Evolutionary conservation across 2,888 invertebrate species (phyloP).

Genomic region (Hirtodrosophila trivittata): DNA sequence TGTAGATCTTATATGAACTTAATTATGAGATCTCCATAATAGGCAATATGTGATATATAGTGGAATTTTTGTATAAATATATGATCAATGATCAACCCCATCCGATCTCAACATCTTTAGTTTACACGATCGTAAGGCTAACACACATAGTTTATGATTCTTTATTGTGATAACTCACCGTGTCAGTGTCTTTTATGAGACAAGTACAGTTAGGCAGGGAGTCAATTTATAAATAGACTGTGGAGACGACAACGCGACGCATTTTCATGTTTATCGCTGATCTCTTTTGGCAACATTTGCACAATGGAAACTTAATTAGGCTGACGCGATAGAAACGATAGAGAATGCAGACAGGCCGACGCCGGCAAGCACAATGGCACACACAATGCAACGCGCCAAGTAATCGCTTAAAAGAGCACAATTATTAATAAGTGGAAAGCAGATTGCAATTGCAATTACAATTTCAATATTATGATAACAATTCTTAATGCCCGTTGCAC

Average conservation of each 20-base stretch:
- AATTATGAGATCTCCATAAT: no score
- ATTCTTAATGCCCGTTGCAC: conserved; percentile 27
- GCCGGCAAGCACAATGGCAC: conserved; percentile 45
- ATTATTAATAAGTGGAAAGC: conserved; percentile 34
- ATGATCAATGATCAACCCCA: no score
- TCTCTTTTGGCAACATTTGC: conserved; percentile 49
- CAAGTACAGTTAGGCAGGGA: conserved; percentile 15
- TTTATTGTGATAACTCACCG: conserved; percentile 47
- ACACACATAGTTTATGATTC: not conserved
- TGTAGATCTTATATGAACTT: no score
- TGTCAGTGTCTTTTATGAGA: conserved; percentile 18
- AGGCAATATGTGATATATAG: no score
- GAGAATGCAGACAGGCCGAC: conserved; percentile 46
- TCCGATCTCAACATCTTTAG: no score
- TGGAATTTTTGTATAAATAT: no score
- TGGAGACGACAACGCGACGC: conserved; percentile 44
- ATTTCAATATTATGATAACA: conserved; percentile 57
- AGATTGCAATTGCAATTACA: conserved; percentile 30
- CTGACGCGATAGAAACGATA: conserved; percentile 33
- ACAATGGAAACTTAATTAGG: conserved; percentile 59
- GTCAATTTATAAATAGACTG: conserved; percentile 63
- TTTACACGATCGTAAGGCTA: no score
- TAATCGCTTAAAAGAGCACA: conserved; percentile 48
- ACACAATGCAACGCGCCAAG: conserved; percentile 7
- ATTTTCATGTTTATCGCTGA: conserved; percentile 46